Conservation (phyloP, 2,888 invertebrate species). For the Thumatha senex region DNA sequence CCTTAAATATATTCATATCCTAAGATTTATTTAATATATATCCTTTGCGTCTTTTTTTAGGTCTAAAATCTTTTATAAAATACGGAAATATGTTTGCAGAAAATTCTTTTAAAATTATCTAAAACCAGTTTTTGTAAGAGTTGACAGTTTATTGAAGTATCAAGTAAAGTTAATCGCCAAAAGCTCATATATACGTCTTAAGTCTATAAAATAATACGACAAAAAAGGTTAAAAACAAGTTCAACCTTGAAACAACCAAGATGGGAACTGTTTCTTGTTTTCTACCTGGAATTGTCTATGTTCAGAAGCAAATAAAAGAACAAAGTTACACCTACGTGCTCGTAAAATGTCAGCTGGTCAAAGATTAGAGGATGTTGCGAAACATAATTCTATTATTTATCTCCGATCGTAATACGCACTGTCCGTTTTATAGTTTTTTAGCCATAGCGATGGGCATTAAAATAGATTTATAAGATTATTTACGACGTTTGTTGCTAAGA, state of each 20-base stretch:
- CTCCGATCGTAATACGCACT: slow-evolving; percentile 16
- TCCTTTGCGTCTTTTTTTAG: no score
- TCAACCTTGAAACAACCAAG: slow-evolving; percentile 19
- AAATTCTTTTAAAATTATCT: no score
- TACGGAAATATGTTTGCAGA: no score
- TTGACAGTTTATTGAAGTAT: no score
- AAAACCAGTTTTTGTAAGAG: no score
- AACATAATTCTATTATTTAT: slow-evolving; percentile 24
- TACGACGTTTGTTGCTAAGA: slow-evolving; percentile 1
- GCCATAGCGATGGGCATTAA: slow-evolving; percentile 14
- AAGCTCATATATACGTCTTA: no score
- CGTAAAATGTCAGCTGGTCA: slow-evolving; percentile 28
- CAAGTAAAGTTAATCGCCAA: no score
- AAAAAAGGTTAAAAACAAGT: slow-evolving; percentile 16
- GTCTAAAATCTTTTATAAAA: no score
- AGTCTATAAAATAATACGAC: not conserved
- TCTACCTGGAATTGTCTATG: slow-evolving; percentile 32
- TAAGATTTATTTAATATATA: no score
- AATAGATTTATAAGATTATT: slow-evolving; percentile 12
- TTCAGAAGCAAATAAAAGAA: slow-evolving; percentile 22
- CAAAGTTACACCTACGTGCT: slow-evolving; percentile 28
- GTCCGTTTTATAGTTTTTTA: slow-evolving; percentile 31
- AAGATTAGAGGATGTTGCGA: slow-evolving; percentile 28
- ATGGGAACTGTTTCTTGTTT: slow-evolving; percentile 19
- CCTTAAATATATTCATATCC: no score